Evolutionary conservation across 64 coral and sea anemone species (phyloP).

Genomic region (Dendrophyllia cribrosa): DNA sequence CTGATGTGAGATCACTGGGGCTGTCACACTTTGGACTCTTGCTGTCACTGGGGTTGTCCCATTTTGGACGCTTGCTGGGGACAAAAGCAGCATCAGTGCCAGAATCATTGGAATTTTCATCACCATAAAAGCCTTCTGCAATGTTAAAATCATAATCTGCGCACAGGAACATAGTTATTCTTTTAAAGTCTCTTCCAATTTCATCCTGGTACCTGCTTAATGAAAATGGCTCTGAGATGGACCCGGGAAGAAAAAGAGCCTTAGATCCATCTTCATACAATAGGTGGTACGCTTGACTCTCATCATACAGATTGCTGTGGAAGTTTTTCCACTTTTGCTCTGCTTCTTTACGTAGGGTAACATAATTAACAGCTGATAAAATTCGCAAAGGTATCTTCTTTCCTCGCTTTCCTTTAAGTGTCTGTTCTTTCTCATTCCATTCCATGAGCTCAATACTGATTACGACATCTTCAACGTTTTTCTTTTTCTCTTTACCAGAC

Average conservation of each 20-base stretch:
- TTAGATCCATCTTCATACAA: constrained; percentile 48
- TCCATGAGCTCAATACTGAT: constrained; percentile 34
- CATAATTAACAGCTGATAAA: not conserved
- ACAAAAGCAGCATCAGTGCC: not conserved
- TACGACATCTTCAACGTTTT: constrained; percentile 26
- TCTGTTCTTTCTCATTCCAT: constrained; percentile 42
- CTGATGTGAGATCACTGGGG: not conserved
- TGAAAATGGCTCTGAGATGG: not conserved
- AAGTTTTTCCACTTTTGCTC: constrained; percentile 49
- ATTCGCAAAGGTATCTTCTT: constrained; percentile 33
- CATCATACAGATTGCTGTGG: constrained; percentile 29
- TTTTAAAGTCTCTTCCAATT: constrained; percentile 29
- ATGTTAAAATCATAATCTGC: constrained; percentile 23
- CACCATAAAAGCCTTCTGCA: not conserved
- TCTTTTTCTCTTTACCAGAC: constrained; percentile 36
- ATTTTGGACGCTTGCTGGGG: too few species aligned
- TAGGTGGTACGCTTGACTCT: constrained; percentile 6
- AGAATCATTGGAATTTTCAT: not conserved
- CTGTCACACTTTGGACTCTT: not conserved
- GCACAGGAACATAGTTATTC: constrained; percentile 24
- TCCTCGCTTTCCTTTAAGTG: constrained; percentile 37
- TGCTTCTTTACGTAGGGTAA: not conserved
- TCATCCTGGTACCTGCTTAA: constrained; percentile 16
- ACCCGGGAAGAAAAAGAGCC: constrained; percentile 19
- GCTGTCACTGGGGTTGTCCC: too few species aligned